These are phyloP conservation scores for Elaphurus davidianus DNA, from an alignment of 2,113 vertebrate genomes.

Conservation along the genomic window DNA sequence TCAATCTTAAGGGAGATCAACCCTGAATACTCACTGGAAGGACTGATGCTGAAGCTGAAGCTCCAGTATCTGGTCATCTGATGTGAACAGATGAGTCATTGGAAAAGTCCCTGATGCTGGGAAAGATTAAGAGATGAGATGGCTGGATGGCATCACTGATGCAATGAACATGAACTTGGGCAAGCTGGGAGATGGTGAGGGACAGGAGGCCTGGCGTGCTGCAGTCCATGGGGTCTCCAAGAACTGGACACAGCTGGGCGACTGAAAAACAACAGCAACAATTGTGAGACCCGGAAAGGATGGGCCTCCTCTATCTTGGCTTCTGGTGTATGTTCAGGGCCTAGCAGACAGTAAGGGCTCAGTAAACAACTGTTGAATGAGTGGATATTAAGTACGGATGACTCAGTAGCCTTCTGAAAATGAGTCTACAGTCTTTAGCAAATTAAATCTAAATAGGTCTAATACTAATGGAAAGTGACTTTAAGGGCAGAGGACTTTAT, in stretches of 20 bases:
- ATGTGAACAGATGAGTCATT: neutral
- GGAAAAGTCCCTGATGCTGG: neutral
- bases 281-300: neutral
- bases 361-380: neutral
- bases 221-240: neutral
- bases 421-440: neutral
- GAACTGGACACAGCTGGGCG: neutral
- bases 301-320: neutral
- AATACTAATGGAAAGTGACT: neutral
- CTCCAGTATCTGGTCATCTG: neutral
- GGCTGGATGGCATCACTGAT: neutral
- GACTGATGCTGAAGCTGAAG: neutral
- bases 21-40: neutral
- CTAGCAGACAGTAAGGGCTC: neutral
- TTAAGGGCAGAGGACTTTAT: neutral
- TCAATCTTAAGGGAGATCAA: neutral
- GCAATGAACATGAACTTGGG: neutral
- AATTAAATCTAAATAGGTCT: neutral
- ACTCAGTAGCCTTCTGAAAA: constrained; percentile 3
- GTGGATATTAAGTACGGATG: neutral
- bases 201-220: neutral
- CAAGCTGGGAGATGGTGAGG: neutral
- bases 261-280: neutral
- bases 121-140: neutral
- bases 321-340: neutral